Percentiles rank a stretch among this genome's conserved stretches.
phyloP scores from a whole-genome alignment of 2,797 vertebrate genomes.

The Ptychadena robeensis region DNA sequence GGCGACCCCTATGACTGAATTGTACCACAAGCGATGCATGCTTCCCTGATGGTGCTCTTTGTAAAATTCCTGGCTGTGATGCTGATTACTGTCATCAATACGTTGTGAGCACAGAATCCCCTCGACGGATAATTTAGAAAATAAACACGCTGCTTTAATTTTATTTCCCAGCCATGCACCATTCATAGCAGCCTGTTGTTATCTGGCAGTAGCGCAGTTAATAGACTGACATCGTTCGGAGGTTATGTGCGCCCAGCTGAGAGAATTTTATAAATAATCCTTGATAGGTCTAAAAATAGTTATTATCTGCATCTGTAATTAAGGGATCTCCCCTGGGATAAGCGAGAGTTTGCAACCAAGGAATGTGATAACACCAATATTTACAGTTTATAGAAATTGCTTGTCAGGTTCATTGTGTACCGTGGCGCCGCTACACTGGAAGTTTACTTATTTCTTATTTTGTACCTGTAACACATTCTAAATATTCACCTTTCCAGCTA shows the following conservation, averaged over 20 bases:
- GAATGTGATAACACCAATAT: background rate
- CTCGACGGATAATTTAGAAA: too few relatives aligned
- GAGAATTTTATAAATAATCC: conserved; percentile 39
- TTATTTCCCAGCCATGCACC: background rate
- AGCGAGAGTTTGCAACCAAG: background rate
- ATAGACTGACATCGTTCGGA: conserved; percentile 5
- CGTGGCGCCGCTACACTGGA: background rate
- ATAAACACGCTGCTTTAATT: background rate
- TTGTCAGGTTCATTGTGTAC: background rate
- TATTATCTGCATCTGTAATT: conserved; percentile 17
- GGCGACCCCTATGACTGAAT: too few relatives aligned
- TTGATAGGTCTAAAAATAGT: conserved; percentile 26
- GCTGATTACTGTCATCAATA: too few relatives aligned
- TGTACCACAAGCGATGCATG: too few relatives aligned
- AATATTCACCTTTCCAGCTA: too few relatives aligned
- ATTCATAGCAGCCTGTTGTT: background rate
- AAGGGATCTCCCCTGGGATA: conserved; percentile 24
- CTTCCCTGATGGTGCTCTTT: too few relatives aligned
- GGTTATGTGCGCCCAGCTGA: background rate
- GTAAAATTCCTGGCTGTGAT: too few relatives aligned
- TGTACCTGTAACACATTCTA: too few relatives aligned
- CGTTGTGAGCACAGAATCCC: too few relatives aligned
- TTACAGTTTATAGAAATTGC: background rate
- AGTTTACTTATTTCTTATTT: too few relatives aligned
- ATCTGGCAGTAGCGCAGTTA: conserved; percentile 4